Percentiles rank a stretch among this genome's conserved stretches.
Evolutionary conservation across 2,113 vertebrate genomes (phyloP).

Genomic region (Brachypodius melanocephalos): DNA sequence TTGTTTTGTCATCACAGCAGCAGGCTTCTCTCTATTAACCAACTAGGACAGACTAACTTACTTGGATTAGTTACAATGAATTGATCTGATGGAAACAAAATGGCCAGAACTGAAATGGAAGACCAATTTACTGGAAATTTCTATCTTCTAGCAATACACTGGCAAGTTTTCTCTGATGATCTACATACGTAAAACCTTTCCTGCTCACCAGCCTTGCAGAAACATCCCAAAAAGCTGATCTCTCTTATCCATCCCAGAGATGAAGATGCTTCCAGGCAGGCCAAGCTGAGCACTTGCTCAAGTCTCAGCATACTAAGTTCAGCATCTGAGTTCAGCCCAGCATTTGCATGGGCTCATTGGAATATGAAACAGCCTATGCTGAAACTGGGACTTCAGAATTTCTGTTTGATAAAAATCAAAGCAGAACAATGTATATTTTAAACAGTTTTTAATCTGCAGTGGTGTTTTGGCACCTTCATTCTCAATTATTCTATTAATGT

Average conservation of each 20-base stretch:
- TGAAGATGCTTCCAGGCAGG: background rate
- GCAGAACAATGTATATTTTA: background rate
- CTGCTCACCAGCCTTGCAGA: background rate
- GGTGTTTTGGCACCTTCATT: background rate
- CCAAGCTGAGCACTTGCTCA: background rate
- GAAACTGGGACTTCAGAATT: background rate
- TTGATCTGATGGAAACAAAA: background rate
- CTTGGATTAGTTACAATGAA: background rate
- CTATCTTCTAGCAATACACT: background rate
- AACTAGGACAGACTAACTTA: background rate
- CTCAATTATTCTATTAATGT: background rate
- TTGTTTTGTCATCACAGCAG: background rate
- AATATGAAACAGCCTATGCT: background rate
- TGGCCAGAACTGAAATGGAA: background rate
- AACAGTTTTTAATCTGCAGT: background rate
- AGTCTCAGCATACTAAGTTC: background rate
- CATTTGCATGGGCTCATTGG: background rate
- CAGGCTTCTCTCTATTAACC: background rate
- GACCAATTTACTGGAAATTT: no score
- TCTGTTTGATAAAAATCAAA: background rate
- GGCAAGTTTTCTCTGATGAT: background rate
- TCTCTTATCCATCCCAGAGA: background rate
- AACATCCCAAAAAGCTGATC: background rate
- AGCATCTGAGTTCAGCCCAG: background rate
- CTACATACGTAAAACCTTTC: background rate